Base-by-base conservation (phyloP, 2,797 vertebrate species). In the Coregonus suidteri region DNA sequence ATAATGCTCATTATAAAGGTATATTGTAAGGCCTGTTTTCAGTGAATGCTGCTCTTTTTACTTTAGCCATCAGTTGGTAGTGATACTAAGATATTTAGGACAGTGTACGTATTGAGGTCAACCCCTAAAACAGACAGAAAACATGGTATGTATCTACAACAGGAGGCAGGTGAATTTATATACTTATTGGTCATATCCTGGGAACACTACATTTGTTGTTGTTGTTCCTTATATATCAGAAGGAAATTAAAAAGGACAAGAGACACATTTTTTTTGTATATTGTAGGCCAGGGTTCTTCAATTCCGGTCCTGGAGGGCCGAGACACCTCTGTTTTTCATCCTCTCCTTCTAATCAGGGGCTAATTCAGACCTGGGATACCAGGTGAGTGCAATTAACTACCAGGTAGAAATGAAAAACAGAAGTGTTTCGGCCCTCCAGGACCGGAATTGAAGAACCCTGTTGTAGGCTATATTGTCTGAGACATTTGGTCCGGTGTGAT, bases 1-100 rank as follows among this genome's bases (percentile, higher is more conserved):
- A 85, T 93, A 88, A 90, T 90, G 86, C 88, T 93, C 94, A 94
- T 94, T 94, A 91, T 73, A 85, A 92, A 93, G 91, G 91, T 89
- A 89, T 88, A 87, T 89, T 88, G 88, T 91, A 92, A 91, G 90
- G 92, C 89, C 80, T 18, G 84, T 83, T 86, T 92, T 91, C 89
- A 91, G 89, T 90, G 87, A 82, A 88, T 86, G 84, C 79, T 81
- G 83, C 65, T 84, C 83, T 87, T 89, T 86, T 35, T 30, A 13
- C 70, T 30, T 59, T 59, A 18, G 16, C 4, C 64, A 14, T 31
- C 64, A 1, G 64, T 66, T 34, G 64, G 56, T 20, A 20, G 3
- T 59, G 56, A 59, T 6, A 0, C 56, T 11, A 47, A 47, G 41
- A 47, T 47, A 59, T 59, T 15, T 59, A n/a, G 54, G 54, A 9